These are phyloP conservation scores for Vulpes lagopus DNA, from an alignment of 2,113 vertebrate species.

Conservation along the genomic window DNA sequence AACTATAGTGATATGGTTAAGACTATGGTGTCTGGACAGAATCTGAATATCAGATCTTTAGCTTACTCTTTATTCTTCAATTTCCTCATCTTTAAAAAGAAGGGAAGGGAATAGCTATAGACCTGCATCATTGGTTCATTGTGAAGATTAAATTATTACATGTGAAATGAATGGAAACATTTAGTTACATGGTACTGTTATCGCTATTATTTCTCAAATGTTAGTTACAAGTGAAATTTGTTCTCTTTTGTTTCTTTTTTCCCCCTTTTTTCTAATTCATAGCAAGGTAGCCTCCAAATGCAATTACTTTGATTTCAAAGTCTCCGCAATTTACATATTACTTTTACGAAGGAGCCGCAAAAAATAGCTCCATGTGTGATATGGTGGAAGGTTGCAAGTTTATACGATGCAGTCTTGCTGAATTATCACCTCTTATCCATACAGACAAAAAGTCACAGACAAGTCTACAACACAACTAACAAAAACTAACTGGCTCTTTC, in stretches of 20 bases:
- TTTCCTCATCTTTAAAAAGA: not conserved
- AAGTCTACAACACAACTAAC: not conserved
- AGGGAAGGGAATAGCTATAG: not conserved
- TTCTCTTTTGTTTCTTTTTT: not conserved
- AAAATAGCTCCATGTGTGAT: not conserved
- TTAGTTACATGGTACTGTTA: not conserved
- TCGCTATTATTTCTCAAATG: conserved; percentile 46
- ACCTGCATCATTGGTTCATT: not conserved
- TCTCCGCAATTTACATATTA: not conserved
- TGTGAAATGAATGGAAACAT: not conserved
- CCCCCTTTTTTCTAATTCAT: not conserved
- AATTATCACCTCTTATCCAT: not conserved
- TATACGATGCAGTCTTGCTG: not conserved
- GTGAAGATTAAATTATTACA: not conserved
- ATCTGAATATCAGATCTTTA: not conserved
- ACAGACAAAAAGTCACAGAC: not conserved
- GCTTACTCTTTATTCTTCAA: not conserved
- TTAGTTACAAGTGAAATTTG: not conserved
- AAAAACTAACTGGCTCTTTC: not conserved
- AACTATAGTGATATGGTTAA: not conserved
- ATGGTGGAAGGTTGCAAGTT: not conserved
- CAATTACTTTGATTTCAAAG: not conserved
- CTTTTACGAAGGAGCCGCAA: not conserved
- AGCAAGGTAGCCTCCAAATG: not conserved
- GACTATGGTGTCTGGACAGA: not conserved